phyloP scores from a whole-genome alignment of 2,888 invertebrate species.

The Nasonovia ribisnigri region DNA sequence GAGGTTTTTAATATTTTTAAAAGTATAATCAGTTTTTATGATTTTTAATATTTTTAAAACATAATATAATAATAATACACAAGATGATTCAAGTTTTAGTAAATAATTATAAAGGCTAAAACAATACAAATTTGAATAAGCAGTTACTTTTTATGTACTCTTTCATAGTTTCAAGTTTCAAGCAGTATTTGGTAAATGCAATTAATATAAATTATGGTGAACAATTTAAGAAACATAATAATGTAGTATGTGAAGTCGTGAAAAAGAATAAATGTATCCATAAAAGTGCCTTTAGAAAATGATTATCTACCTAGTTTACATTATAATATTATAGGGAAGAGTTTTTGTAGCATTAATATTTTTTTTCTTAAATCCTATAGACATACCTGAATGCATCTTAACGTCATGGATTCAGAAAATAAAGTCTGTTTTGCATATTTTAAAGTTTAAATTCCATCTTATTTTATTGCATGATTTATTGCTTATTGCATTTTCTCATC shows the following conservation, averaged over 20 bases:
- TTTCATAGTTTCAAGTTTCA: not conserved
- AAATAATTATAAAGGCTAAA: not conserved
- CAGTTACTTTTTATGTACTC: not conserved
- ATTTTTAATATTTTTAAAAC: not conserved
- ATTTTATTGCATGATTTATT: not conserved
- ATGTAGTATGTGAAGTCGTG: not conserved
- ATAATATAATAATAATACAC: not conserved
- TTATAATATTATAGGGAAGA: not conserved
- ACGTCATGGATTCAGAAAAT: not conserved
- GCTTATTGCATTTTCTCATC: not conserved
- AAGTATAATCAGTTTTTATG: not conserved
- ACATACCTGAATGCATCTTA: not conserved
- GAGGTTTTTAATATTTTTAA: not conserved
- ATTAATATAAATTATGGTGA: not conserved
- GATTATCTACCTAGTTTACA: not conserved
- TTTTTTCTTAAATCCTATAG: not conserved
- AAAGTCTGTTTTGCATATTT: not conserved
- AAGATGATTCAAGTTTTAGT: not conserved
- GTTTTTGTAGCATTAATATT: not conserved
- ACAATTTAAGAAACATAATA: not conserved
- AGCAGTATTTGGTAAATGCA: not conserved
- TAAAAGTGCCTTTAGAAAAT: not conserved
- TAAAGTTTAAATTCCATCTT: not conserved
- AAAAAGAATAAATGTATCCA: not conserved
- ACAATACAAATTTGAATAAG: not conserved